Percentiles rank a stretch among this genome's conserved stretches.
These are phyloP conservation scores for Oreotrochilus melanogaster DNA, from an alignment of 2,113 vertebrate species.

Conservation along the genomic window DNA sequence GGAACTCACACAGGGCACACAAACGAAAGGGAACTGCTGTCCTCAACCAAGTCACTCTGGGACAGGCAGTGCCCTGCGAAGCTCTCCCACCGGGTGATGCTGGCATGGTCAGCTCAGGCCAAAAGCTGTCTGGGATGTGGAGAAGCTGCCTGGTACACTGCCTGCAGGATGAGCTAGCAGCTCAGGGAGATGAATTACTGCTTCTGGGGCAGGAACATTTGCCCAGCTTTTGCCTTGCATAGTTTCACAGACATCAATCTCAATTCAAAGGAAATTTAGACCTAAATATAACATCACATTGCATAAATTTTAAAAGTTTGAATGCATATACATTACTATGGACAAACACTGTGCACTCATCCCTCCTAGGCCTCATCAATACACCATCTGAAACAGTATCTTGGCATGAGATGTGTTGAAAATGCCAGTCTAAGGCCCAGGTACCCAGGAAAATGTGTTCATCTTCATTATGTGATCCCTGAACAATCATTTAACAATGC, in stretches of 20 bases:
- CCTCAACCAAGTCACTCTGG: neutral
- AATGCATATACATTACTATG: neutral
- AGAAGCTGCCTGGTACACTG: neutral
- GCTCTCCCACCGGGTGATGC: neutral
- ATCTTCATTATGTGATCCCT: neutral
- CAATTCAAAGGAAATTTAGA: slow-evolving; percentile 3
- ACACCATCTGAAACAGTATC: neutral
- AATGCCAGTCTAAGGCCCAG: neutral
- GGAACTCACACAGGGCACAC: neutral
- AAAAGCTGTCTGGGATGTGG: neutral
- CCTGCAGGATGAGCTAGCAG: neutral
- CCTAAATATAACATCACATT: neutral
- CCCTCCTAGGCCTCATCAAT: neutral
- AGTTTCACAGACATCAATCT: neutral
- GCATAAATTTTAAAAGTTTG: neutral
- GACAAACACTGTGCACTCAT: neutral
- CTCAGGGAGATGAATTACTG: neutral
- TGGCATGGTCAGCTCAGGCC: slow-evolving; percentile 38
- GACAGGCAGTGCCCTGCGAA: neutral
- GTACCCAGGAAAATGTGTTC: neutral
- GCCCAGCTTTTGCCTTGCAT: neutral
- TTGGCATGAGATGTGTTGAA: neutral
- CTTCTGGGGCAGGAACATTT: neutral
- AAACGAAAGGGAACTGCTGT: neutral
- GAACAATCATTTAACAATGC: neutral